These are phyloP conservation scores for Oryctolagus cuniculus DNA, from an alignment of 2,113 vertebrate genomes.

Conservation along the genomic window DNA sequence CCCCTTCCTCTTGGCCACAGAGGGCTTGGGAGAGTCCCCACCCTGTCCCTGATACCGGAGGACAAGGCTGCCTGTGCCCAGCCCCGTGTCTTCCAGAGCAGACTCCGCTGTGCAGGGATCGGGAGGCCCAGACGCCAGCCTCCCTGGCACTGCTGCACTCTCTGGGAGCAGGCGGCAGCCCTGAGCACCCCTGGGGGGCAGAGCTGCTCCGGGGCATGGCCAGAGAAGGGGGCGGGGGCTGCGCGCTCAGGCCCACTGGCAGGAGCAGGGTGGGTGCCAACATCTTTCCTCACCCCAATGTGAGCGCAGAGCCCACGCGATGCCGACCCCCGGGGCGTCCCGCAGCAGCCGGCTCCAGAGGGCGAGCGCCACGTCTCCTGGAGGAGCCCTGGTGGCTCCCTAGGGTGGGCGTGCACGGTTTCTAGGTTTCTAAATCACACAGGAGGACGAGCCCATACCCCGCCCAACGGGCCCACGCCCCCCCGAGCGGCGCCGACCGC, in stretches of 20 bases:
- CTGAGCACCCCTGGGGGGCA: too few species aligned
- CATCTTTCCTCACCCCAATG: neutral
- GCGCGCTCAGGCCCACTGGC: neutral
- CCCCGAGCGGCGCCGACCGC: too few species aligned
- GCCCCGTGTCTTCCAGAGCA: neutral
- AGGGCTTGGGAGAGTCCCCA: too few species aligned
- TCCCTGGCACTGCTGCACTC: too few species aligned
- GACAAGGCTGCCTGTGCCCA: neutral
- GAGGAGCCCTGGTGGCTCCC: conserved; percentile 74
- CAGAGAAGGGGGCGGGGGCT: neutral
- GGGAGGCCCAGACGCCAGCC: rapidly evolving
- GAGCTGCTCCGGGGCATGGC: too few species aligned
- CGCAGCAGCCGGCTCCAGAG: too few species aligned
- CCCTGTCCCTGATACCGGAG: rapidly evolving
- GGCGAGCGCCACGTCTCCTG: conserved; percentile 53
- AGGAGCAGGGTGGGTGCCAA: neutral
- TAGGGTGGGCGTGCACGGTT: conserved; percentile 78
- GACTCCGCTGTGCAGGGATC: rapidly evolving
- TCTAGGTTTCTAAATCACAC: conserved; percentile 76
- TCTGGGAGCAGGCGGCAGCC: too few species aligned
- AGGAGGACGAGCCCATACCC: conserved; percentile 47
- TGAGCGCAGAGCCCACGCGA: too few species aligned
- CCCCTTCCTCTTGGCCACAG: neutral
- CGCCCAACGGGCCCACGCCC: neutral
- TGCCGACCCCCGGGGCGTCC: too few species aligned